phyloP scores from a whole-genome alignment of 2,888 invertebrate genomes.

The Drosophila kuntzei region DNA sequence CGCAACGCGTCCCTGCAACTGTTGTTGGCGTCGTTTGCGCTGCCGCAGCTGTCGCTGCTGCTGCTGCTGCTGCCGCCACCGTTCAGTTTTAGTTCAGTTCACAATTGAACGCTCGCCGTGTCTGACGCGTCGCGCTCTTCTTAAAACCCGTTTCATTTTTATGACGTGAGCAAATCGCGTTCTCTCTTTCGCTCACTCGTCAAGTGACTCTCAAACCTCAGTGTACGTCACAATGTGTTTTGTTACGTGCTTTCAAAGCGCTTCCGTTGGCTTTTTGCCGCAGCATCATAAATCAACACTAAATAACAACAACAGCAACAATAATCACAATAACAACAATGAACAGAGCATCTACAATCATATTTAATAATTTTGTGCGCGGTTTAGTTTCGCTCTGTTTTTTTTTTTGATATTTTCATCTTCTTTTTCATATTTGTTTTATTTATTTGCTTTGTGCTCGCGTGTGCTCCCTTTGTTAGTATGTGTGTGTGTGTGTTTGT shows the following conservation, averaged over 20 bases:
- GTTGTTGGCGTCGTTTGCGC: constrained; percentile 27
- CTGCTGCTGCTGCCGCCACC: constrained; percentile 15
- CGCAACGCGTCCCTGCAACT: constrained; percentile 46
- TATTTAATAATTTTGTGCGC: constrained; percentile 67
- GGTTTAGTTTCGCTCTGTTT: constrained; percentile 32
- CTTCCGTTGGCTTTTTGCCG: constrained; percentile 74
- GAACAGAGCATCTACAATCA: constrained; percentile 47
- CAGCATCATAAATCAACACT: constrained; percentile 78
- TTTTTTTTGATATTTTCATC: constrained; percentile 20
- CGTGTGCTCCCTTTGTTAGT: constrained; percentile 26
- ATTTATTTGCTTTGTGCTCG: constrained; percentile 52
- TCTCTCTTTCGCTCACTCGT: constrained; percentile 14
- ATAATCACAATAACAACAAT: constrained; percentile 20
- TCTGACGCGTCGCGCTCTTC: constrained; percentile 62
- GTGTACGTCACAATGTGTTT: constrained; percentile 59
- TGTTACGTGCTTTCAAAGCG: constrained; percentile 58
- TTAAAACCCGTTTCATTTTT: neutral
- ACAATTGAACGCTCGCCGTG: constrained; percentile 70
- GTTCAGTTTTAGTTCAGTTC: constrained; percentile 67
- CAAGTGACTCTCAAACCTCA: constrained; percentile 55
- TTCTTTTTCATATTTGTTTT: constrained; percentile 48
- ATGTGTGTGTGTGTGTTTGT: constrained; percentile 36
- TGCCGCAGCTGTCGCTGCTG: constrained; percentile 18
- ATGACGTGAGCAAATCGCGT: constrained; percentile 29
- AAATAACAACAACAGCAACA: constrained; percentile 57